Percentiles rank a stretch among this genome's conserved stretches.
phyloP scores from a whole-genome alignment of 2,888 invertebrate genomes.

The Eupelmus urozonus region DNA sequence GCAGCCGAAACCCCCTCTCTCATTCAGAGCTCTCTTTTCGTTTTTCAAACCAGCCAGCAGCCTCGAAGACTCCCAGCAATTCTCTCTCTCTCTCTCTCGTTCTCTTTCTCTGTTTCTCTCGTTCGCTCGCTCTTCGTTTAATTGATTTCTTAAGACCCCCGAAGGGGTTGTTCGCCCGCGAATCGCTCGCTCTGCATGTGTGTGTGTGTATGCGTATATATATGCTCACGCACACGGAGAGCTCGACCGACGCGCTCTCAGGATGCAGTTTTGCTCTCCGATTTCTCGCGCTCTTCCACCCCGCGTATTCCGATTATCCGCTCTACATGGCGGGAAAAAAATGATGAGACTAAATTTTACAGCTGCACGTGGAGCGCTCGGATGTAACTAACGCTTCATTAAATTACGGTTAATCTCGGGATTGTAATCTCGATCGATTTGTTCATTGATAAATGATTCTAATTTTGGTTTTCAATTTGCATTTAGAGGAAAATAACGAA shows the following conservation, averaged over 20 bases:
- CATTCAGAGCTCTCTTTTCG: conserved; percentile 62
- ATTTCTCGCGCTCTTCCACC: conserved; percentile 35
- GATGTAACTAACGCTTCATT: too few species aligned
- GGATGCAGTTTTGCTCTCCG: conserved; percentile 65
- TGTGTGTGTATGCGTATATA: too few species aligned
- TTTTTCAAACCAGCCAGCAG: conserved; percentile 55
- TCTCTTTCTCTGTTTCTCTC: conserved; percentile 62
- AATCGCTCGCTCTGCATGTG: conserved; percentile 11
- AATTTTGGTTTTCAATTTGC: too few species aligned
- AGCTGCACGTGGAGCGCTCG: too few species aligned
- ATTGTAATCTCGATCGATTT: too few species aligned
- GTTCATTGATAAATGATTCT: too few species aligned
- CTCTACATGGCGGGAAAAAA: conserved; percentile 20
- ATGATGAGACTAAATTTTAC: conserved; percentile 25
- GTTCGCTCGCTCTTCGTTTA: conserved; percentile 63
- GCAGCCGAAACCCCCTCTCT: conserved; percentile 52
- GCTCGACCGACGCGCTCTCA: conserved; percentile 53
- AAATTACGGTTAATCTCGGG: too few species aligned
- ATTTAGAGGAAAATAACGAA: too few species aligned
- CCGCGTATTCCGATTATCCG: conserved; percentile 40
- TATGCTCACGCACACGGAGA: too few species aligned
- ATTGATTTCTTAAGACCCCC: conserved; percentile 75
- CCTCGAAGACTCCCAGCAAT: conserved; percentile 35
- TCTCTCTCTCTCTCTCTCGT: conserved; percentile 59
- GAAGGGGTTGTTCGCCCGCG: conserved; percentile 70